phyloP scores from a whole-genome alignment of 2,888 invertebrate species.

The Cyrtodaria siliqua region DNA sequence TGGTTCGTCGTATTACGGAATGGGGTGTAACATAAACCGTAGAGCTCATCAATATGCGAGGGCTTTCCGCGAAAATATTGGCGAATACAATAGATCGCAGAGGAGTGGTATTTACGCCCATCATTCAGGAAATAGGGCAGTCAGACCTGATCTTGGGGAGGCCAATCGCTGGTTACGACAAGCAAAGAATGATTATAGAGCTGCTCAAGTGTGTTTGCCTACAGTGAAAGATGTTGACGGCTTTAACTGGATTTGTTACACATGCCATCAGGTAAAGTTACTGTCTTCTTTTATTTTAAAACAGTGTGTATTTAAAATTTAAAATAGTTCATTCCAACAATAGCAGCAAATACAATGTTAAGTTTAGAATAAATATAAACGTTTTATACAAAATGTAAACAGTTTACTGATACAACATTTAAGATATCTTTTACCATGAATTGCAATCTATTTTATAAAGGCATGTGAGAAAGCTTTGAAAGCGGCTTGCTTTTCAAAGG shows the following conservation, averaged over 20 bases:
- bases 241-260: background rate
- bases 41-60: slow-evolving; percentile 17
- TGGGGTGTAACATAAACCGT: slow-evolving; percentile 10
- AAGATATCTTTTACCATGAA: too few species aligned
- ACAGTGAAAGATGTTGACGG: background rate
- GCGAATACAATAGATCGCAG: slow-evolving; percentile 16
- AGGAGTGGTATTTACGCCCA: slow-evolving; percentile 9
- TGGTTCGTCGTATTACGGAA: slow-evolving; percentile 17
- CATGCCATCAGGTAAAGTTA: slow-evolving; percentile 1
- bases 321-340: too few species aligned
- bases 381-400: too few species aligned
- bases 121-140: background rate
- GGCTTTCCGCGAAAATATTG: slow-evolving; percentile 26
- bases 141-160: slow-evolving; percentile 21
- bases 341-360: too few species aligned
- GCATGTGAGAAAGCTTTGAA: too few species aligned
- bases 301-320: too few species aligned
- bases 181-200: slow-evolving; percentile 49
- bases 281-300: too few species aligned
- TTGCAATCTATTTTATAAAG: too few species aligned
- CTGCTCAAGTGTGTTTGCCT: slow-evolving; percentile 27
- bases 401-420: too few species aligned
- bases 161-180: slow-evolving; percentile 59
- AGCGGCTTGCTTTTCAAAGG: too few species aligned
- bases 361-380: too few species aligned